These are phyloP conservation scores for Sminthurides bifidus DNA, from an alignment of 1,140 invertebrate species.

Conservation along the genomic window DNA sequence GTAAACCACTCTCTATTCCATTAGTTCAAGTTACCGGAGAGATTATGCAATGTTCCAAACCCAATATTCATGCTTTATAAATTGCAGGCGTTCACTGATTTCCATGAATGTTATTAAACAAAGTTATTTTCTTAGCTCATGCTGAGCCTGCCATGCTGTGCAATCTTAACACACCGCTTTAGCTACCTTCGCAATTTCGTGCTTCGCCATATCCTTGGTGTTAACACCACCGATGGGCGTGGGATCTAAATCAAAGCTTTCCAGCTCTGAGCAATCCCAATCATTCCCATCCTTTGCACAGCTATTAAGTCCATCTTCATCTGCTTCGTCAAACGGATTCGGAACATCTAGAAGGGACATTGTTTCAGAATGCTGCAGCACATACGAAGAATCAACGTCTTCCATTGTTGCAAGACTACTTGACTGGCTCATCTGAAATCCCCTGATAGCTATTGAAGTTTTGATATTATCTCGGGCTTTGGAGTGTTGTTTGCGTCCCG, in stretches of 20 bases:
- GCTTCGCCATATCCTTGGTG: too few species aligned
- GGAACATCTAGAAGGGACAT: constrained; percentile 19
- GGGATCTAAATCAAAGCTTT: not conserved
- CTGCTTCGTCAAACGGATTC: constrained; percentile 20
- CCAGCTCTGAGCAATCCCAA: constrained; percentile 2
- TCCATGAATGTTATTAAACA: too few species aligned
- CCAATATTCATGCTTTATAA: too few species aligned
- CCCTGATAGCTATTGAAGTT: constrained; percentile 16
- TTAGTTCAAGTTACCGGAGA: too few species aligned
- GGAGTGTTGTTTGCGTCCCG: constrained; percentile 8
- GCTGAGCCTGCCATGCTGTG: too few species aligned
- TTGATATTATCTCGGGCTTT: constrained; percentile 10
- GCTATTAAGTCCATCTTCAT: not conserved
- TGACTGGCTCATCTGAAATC: constrained; percentile 25
- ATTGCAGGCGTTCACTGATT: too few species aligned
- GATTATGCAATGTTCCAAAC: too few species aligned
- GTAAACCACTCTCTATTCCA: too few species aligned
- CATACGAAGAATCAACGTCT: constrained; percentile 17
- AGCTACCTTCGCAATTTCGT: too few species aligned
- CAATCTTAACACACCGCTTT: too few species aligned
- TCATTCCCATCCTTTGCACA: not conserved
- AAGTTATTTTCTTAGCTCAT: too few species aligned
- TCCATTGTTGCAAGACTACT: constrained; percentile 22
- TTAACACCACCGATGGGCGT: too few species aligned
- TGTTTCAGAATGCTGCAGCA: constrained; percentile 12